These are phyloP conservation scores for Thereva nobilitata DNA, from an alignment of 2,888 invertebrate species.

Conservation along the genomic window DNA sequence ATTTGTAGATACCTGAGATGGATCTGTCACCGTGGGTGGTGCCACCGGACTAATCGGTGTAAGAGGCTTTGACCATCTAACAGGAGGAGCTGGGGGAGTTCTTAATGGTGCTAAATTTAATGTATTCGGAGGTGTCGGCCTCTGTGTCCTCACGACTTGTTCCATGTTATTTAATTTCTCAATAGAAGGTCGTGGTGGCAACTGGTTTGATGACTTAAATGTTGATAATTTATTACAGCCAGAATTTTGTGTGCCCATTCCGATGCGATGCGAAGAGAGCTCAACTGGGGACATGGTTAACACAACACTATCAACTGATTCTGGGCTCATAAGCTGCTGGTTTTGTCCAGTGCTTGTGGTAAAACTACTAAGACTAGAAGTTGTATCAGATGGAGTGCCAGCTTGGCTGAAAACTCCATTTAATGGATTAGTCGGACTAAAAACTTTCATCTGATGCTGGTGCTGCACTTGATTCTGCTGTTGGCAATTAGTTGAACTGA, in stretches of 20 bases:
- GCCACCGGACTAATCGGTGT: slow-evolving; percentile 59
- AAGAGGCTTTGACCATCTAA: slow-evolving; percentile 81
- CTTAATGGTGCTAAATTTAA: slow-evolving; percentile 64
- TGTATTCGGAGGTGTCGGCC: slow-evolving; percentile 83
- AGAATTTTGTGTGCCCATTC: slow-evolving; percentile 44
- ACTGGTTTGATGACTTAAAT: slow-evolving; percentile 65
- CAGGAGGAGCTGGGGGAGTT: slow-evolving; percentile 82
- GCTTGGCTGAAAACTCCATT: slow-evolving; percentile 54
- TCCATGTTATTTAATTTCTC: slow-evolving; percentile 48
- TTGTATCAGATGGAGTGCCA: slow-evolving; percentile 67
- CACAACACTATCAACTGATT: slow-evolving; percentile 69
- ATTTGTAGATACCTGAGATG: slow-evolving; percentile 61
- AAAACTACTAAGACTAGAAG: slow-evolving; percentile 77
- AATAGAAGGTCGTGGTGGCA: slow-evolving; percentile 36
- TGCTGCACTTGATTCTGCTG: slow-evolving; percentile 39
- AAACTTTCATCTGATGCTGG: slow-evolving; percentile 50
- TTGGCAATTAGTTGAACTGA: slow-evolving; percentile 48
- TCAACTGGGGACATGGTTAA: slow-evolving; percentile 75
- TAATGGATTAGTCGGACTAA: slow-evolving; percentile 52
- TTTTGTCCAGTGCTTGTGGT: slow-evolving; percentile 62
- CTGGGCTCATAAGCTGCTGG: slow-evolving; percentile 60
- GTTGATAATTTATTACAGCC: slow-evolving; percentile 62
- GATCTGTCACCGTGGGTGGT: slow-evolving; percentile 52
- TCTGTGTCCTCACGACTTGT: slow-evolving; percentile 64
- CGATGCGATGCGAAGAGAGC: slow-evolving; percentile 46